Percentiles rank a stretch among this genome's conserved stretches.
Evolutionary conservation across 2,113 vertebrate species (phyloP).

Genomic region (Actenoides hombroni): DNA sequence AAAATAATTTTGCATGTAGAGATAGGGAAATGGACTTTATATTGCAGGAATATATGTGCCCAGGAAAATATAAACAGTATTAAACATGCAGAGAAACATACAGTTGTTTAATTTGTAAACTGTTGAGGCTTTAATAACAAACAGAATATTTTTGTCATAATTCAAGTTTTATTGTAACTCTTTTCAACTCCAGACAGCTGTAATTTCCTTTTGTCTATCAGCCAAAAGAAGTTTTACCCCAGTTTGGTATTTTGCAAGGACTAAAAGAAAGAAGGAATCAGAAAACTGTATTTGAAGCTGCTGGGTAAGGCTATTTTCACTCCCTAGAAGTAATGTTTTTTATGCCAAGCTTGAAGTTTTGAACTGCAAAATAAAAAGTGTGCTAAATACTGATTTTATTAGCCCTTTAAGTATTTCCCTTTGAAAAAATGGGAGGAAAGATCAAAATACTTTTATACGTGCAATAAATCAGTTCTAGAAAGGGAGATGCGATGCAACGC

Average conservation of each 20-base stretch:
- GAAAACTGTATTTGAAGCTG: conserved; percentile 44
- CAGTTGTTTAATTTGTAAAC: neutral
- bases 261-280: conserved; percentile 38
- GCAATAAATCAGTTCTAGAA: conserved; percentile 35
- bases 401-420: conserved; percentile 46
- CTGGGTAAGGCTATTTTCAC: conserved; percentile 36
- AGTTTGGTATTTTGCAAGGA: conserved; percentile 27
- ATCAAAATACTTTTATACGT: conserved; percentile 37
- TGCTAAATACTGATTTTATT: conserved; percentile 58
- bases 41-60: neutral
- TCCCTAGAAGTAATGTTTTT: conserved; percentile 5
- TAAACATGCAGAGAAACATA: neutral
- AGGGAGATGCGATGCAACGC: neutral
- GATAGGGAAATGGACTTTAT: neutral
- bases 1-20: neutral
- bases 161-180: conserved; percentile 38
- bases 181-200: conserved; percentile 38
- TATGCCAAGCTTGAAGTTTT: conserved; percentile 26
- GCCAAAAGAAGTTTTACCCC: conserved; percentile 25
- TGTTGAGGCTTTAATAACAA: conserved; percentile 11
- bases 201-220: conserved; percentile 52
- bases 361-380: conserved; percentile 51
- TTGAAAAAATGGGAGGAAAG: conserved; percentile 46
- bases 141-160: conserved; percentile 17
- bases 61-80: neutral